These are phyloP conservation scores for Prunella fulvescens DNA, from an alignment of 2,113 vertebrate species.

Conservation along the genomic window DNA sequence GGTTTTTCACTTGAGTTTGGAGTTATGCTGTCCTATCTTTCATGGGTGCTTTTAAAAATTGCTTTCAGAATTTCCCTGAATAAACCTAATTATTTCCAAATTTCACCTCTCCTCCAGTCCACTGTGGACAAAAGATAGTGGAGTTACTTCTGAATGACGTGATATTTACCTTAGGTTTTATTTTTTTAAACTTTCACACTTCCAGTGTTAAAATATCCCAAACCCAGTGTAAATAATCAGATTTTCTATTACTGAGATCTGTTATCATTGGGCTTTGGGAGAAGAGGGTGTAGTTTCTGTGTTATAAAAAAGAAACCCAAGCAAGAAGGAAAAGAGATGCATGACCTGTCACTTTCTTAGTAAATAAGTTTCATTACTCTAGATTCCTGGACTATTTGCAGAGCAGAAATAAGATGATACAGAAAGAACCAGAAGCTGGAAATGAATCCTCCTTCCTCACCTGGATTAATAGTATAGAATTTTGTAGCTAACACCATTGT, in stretches of 20 bases:
- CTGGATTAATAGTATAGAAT: background rate
- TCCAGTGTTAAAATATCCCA: background rate
- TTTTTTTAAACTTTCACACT: background rate
- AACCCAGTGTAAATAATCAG: background rate
- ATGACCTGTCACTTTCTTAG: background rate
- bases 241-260: background rate
- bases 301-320: background rate
- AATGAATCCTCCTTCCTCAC: background rate
- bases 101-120: background rate
- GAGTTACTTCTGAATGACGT: background rate
- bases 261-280: background rate
- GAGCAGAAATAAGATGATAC: background rate
- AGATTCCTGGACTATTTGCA: background rate
- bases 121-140: background rate
- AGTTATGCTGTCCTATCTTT: background rate
- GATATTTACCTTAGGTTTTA: background rate
- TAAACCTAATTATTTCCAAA: background rate
- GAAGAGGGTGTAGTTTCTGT: background rate
- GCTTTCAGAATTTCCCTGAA: background rate
- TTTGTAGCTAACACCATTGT: background rate
- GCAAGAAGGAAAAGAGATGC: background rate
- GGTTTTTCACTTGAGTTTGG: rapidly evolving
- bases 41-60: background rate
- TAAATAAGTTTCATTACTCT: background rate
- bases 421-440: background rate